Evolutionary conservation across 2,888 invertebrate genomes (phyloP), one percentile per base, ranked within the genome.

Genomic region (Trilocha varians): DNA sequence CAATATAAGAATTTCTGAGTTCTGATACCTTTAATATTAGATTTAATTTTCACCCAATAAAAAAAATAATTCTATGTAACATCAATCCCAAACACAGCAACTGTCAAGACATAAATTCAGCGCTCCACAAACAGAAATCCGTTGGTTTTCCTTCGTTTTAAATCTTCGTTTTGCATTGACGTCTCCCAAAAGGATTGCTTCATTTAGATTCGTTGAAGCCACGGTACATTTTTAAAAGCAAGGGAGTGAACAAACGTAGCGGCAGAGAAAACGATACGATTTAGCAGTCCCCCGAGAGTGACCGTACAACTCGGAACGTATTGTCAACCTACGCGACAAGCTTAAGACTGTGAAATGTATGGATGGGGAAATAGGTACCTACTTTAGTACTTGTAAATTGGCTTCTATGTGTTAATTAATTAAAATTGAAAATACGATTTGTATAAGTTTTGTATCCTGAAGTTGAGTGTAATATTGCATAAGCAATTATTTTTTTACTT

Each of bases 231-330:
- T 50, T 50, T 52, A 51, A 53, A 49, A 55, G 51, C 67, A 67
- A 63, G 56, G 61, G 62, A 65, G 50, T 55, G 67, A 66, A 65
- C 62, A 68, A 72, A 75, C 62, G 65, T 64, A 70, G 61, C 56
- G 59, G 57, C 57, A 66, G 64, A 62, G 70, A 67, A 73, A 74
- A 71, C 73, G 71, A 77, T 73, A 72, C 74, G 75, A 75, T 78
- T 75, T 74, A 74, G 70, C 66, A 55, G 62, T 70, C 78, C 75
- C 78, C 47, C 42, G 55, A 56, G 70, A 65, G 70, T 59, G 59
- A 50, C 59, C 59, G 65, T 61, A 58, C 62, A 60, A 55, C 48
- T 49, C 47, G 48, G 47, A 55, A 55, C 57, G 66, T 59, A 74
- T 74, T 79, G 77, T 78, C 78, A 74, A 76, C 65, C 65, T 57